Evolutionary conservation across 92 coral and sea anemone species (phyloP).

Genomic region (Blastomussa wellsi): DNA sequence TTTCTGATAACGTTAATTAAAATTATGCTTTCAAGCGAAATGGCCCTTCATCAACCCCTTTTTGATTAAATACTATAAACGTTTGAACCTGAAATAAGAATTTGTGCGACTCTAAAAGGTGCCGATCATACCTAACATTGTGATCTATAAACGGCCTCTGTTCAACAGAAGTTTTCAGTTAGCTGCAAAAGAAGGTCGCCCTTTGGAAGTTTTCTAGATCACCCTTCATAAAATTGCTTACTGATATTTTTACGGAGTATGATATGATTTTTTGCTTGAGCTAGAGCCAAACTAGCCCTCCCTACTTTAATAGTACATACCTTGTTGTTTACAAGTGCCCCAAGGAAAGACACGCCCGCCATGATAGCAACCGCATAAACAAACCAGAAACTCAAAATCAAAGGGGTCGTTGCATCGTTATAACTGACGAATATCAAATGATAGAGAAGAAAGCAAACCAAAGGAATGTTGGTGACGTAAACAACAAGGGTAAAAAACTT

Average conservation of each 20-base stretch:
- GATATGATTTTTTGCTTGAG: not conserved
- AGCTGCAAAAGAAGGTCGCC: not conserved
- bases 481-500: conserved; percentile 36
- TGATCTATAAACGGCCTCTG: not conserved
- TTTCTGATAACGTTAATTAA: not conserved
- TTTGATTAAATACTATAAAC: not conserved
- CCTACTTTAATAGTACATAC: conserved; percentile 22
- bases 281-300: not conserved
- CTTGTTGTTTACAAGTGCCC: conserved; percentile 42
- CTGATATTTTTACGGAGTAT: not conserved
- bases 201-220: not conserved
- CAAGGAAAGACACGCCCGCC: conserved; percentile 41
- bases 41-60: not conserved
- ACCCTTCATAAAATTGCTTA: not conserved
- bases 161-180: not conserved
- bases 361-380: conserved; percentile 2
- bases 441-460: conserved; percentile 49
- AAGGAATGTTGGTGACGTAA: conserved; percentile 46
- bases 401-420: not conserved
- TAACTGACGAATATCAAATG: conserved; percentile 27
- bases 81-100: not conserved
- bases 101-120: not conserved
- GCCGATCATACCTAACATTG: not conserved
- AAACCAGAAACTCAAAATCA: conserved; percentile 45
- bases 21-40: not conserved